A percentile compares a stretch with the other conserved stretches of the same genome.
Evolutionary conservation across 2,888 invertebrate genomes (phyloP).

Genomic region (Augiades crinisus): DNA sequence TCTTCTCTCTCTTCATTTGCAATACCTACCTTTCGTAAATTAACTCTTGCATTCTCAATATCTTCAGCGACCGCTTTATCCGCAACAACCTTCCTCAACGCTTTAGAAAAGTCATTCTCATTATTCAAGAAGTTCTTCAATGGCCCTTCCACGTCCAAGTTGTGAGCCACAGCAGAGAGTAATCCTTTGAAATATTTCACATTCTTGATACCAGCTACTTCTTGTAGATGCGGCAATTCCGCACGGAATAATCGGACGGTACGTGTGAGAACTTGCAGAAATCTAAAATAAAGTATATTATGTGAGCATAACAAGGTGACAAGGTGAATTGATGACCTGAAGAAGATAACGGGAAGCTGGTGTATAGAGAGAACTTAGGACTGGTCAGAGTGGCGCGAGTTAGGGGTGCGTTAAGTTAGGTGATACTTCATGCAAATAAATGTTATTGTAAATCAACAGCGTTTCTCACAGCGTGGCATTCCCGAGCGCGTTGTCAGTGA

Average conservation of each 20-base stretch:
- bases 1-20: background rate
- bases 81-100: slow-evolving; percentile 37
- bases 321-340: too few species aligned
- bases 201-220: slow-evolving; percentile 54
- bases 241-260: slow-evolving; percentile 52
- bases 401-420: too few species aligned
- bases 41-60: slow-evolving; percentile 46
- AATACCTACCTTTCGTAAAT: slow-evolving; percentile 53
- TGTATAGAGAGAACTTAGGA: too few species aligned
- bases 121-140: slow-evolving; percentile 46
- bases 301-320: too few species aligned
- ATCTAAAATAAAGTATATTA: slow-evolving; percentile 38
- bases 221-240: slow-evolving; percentile 58
- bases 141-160: slow-evolving; percentile 45
- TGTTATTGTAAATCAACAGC: too few species aligned
- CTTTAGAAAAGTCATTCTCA: slow-evolving; percentile 32
- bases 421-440: too few species aligned
- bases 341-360: too few species aligned
- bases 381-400: too few species aligned
- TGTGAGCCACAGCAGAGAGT: slow-evolving; percentile 47
- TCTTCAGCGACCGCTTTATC: slow-evolving; percentile 38
- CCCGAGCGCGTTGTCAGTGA: slow-evolving; percentile 55
- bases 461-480: slow-evolving; percentile 67
- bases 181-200: slow-evolving; percentile 50
- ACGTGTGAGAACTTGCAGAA: slow-evolving; percentile 50